phyloP scores from a whole-genome alignment of 2,797 vertebrate genomes.

The Etheostoma nigrum region DNA sequence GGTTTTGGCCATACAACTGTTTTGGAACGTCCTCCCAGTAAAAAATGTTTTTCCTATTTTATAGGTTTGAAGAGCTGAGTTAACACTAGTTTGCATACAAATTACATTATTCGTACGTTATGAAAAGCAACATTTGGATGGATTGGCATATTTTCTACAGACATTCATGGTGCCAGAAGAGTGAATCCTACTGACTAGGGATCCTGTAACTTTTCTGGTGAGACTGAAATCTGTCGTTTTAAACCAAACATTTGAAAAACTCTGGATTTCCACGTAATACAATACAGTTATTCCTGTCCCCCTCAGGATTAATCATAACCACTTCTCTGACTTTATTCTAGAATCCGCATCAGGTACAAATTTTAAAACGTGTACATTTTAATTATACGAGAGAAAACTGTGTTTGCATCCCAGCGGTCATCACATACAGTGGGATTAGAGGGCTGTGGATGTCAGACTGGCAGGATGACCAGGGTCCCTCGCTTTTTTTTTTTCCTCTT shows the following conservation, averaged over 20 bases:
- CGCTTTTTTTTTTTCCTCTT: slow-evolving; percentile 31
- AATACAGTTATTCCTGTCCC: too few species aligned
- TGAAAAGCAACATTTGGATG: not conserved
- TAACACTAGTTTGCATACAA: not conserved
- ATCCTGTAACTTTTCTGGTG: not conserved
- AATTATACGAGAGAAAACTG: not conserved
- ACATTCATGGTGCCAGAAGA: not conserved
- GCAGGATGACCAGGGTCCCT: slow-evolving; percentile 39
- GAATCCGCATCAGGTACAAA: not conserved
- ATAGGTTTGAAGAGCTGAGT: too few species aligned
- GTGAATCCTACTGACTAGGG: too few species aligned
- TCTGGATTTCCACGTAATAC: too few species aligned
- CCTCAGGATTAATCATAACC: not conserved
- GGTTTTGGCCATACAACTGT: not conserved
- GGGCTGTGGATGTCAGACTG: slow-evolving; percentile 27
- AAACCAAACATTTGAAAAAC: too few species aligned
- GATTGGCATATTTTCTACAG: not conserved
- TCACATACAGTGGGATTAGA: slow-evolving; percentile 45
- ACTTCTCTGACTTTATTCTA: not conserved
- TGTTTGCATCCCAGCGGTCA: slow-evolving; percentile 23
- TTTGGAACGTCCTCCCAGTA: not conserved
- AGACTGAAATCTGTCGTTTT: too few species aligned
- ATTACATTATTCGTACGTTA: not conserved
- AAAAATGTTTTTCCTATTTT: too few species aligned
- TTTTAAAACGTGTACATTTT: too few species aligned